A percentile compares a stretch with the other conserved stretches of the same genome.
phyloP scores from a whole-genome alignment of 2,888 invertebrate genomes.

The Tolmerus cingulatus region DNA sequence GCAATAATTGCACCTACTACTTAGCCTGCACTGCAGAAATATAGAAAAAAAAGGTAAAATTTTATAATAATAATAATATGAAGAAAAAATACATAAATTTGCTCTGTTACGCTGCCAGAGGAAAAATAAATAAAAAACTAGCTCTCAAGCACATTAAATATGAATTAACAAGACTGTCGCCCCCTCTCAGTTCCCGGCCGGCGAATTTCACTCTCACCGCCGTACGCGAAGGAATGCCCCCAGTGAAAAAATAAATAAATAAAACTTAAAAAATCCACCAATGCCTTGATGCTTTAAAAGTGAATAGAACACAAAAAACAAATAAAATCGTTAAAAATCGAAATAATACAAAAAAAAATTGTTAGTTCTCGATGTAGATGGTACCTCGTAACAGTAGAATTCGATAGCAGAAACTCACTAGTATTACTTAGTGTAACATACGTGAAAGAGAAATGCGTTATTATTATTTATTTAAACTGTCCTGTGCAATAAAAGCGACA shows the following conservation, averaged over 20 bases:
- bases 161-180: neutral
- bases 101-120: neutral
- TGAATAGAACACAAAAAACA: neutral
- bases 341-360: slow-evolving; percentile 5
- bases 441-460: neutral
- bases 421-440: slow-evolving; percentile 24
- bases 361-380: slow-evolving; percentile 6
- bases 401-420: slow-evolving; percentile 10
- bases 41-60: neutral
- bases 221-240: neutral
- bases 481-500: slow-evolving; percentile 22
- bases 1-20: neutral
- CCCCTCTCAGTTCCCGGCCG: neutral
- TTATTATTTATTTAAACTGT: slow-evolving; percentile 16
- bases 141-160: neutral
- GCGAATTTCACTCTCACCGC: neutral
- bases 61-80: neutral
- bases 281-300: slow-evolving; percentile 37
- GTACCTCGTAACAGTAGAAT: neutral
- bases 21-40: neutral
- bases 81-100: neutral
- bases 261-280: slow-evolving; percentile 6
- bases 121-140: neutral
- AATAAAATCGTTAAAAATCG: neutral
- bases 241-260: neutral